A percentile compares a stretch with the other conserved stretches of the same genome.
These are phyloP conservation scores for Palythoa grandiflora DNA, from an alignment of 92 coral and sea anemone species.

Conservation along the genomic window DNA sequence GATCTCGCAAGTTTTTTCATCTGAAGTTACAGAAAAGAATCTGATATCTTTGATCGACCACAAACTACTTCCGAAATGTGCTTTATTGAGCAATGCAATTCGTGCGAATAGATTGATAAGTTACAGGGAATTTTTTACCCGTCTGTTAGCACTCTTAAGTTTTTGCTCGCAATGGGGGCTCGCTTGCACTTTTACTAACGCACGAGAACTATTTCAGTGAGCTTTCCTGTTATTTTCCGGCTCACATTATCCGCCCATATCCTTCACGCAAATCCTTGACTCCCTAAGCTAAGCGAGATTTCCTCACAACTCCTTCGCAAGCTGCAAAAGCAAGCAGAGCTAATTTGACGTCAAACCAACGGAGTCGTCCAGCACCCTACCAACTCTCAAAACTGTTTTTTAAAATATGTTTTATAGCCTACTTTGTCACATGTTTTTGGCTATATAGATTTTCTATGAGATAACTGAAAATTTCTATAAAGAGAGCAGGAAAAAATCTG, in stretches of 20 bases:
- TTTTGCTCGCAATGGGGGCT: slow-evolving; percentile 22
- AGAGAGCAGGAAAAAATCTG: slow-evolving; percentile 43
- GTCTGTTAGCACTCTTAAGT: slow-evolving; percentile 7
- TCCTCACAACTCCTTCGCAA: slow-evolving; percentile 29
- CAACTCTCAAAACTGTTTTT: not conserved
- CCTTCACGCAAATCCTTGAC: slow-evolving; percentile 74
- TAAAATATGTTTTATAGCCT: not conserved
- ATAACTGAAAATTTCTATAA: not conserved
- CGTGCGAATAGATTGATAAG: not conserved
- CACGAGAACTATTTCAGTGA: slow-evolving; percentile 39
- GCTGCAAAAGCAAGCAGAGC: not conserved
- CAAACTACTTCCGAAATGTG: slow-evolving; percentile 43
- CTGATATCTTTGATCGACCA: slow-evolving; percentile 28
- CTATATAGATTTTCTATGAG: not conserved
- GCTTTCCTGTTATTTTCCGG: slow-evolving; percentile 77
- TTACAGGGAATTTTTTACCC: not conserved
- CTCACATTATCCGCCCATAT: slow-evolving; percentile 47
- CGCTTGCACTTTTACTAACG: not conserved
- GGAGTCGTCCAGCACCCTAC: not conserved
- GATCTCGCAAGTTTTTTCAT: not conserved
- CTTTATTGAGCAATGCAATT: slow-evolving; percentile 47
- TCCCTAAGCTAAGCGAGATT: not conserved
- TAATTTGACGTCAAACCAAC: not conserved
- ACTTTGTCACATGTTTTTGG: not conserved
- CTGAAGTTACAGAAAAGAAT: slow-evolving; percentile 30